Evolutionary conservation across 2,113 vertebrate genomes (phyloP).

Genomic region (Isurus oxyrinchus): DNA sequence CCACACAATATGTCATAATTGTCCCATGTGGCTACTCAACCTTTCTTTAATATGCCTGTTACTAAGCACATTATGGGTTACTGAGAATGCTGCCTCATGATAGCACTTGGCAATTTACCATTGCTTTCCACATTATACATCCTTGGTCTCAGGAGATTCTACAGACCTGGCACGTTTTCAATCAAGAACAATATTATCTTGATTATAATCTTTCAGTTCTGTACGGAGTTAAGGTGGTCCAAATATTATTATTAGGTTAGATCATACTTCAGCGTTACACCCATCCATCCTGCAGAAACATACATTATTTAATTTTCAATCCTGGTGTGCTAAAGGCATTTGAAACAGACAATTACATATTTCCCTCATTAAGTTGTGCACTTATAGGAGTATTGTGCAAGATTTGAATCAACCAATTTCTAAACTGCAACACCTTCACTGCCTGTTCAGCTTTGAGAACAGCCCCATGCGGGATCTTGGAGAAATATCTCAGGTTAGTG

Average conservation of each 20-base stretch:
- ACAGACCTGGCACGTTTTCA: background rate
- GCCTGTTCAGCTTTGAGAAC: background rate
- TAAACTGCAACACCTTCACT: background rate
- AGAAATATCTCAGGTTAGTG: background rate
- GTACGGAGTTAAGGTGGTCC: conserved; percentile 11
- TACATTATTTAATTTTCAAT: background rate
- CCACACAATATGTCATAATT: background rate
- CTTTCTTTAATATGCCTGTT: background rate
- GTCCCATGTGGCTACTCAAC: background rate
- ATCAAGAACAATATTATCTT: conserved; percentile 29
- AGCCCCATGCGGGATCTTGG: background rate
- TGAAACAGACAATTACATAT: background rate
- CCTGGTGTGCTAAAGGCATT: background rate
- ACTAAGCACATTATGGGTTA: background rate
- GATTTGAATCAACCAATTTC: background rate
- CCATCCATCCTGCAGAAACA: background rate
- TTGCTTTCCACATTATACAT: background rate
- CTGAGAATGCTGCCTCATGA: background rate
- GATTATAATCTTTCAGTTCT: background rate
- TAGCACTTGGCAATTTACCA: conserved; percentile 30
- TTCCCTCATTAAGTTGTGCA: background rate
- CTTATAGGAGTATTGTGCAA: background rate
- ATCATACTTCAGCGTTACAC: conserved; percentile 14
- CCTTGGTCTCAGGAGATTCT: background rate
- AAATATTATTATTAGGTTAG: background rate